Base-by-base conservation (phyloP, 2,888 invertebrate species). In the Dermolepida albohirtum region DNA sequence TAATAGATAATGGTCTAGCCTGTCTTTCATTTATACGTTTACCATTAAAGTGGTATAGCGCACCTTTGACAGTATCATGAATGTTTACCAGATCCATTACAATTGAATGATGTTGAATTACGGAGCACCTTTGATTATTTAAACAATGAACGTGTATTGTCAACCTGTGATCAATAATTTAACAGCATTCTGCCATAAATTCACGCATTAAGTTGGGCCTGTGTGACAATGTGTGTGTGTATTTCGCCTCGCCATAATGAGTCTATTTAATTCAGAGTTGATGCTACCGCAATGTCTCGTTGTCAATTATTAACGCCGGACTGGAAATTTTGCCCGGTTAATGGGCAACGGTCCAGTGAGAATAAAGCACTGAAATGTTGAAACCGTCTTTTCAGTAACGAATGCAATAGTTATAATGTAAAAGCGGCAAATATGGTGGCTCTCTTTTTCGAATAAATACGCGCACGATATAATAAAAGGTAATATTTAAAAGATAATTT, bases 1-100 rank as follows among this genome's bases (percentile, higher is more conserved):
- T 71, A 70, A 71, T 67, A 68, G 71, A 70, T 72, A 71, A 71
- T 73, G 71, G 72, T 44, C 66, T 68, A 65, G 68, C 65, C 69
- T 71, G 70, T 72, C 72, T 71, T 71, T 73, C 71, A 71, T 70
- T 73, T 68, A 70, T 70, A 70, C 66, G 64, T 54, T 68, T 68
- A 47, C 63, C 67, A 71, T 70, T 64, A 34, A 66, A 68, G 27
- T 49, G 49, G 27, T 10, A 49, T 22, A 14, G 17, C 6, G 10
- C 10, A 34, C 34, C 34, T 34, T 34, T 34, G 34, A 34, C 34
- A 34, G 34, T 34, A 16, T 17, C 43, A 11, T 41, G 41, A 16
- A 4, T 57, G 57, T 57, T 40, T 57, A 41, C 16, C 16, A 22
- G 34, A 2, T 34, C 34, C 34, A 34, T 34, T 34, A 34, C 34